A percentile compares a stretch with the other conserved stretches of the same genome.
Evolutionary conservation across 2,113 vertebrate species (phyloP).

Genomic region (Nothocercus nigrocapillus): DNA sequence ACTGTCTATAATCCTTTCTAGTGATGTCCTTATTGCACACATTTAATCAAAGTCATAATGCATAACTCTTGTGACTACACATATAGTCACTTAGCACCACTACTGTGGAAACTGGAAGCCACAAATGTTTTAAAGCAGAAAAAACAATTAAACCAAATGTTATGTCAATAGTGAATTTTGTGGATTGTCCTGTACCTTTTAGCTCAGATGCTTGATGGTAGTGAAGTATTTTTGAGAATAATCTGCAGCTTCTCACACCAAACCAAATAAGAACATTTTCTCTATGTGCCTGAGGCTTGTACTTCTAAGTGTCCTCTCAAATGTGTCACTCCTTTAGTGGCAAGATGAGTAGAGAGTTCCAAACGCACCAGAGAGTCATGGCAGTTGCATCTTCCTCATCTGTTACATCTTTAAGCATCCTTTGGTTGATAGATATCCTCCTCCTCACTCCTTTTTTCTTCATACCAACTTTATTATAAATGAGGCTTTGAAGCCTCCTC

Average conservation of each 20-base stretch:
- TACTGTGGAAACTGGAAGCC: not conserved
- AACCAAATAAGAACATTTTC: not conserved
- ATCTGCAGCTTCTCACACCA: not conserved
- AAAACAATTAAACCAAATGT: not conserved
- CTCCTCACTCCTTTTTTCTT: not conserved
- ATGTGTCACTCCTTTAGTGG: not conserved
- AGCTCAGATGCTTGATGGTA: not conserved
- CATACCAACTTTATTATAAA: not conserved
- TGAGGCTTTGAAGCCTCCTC: not conserved
- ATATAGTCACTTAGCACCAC: not conserved
- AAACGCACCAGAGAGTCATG: not conserved
- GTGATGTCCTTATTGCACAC: not conserved
- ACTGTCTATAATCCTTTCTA: not conserved
- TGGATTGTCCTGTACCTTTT: not conserved
- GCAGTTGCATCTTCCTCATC: not conserved
- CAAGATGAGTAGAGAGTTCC: not conserved
- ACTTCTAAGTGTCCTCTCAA: not conserved
- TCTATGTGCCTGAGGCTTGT: not conserved
- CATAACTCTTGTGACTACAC: not conserved
- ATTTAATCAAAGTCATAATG: not conserved
- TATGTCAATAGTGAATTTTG: not conserved
- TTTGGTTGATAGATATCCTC: not conserved
- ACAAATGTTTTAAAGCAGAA: not conserved
- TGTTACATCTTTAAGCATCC: not conserved
- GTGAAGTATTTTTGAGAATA: not conserved